These are phyloP conservation scores for Drosophila cardini DNA, from an alignment of 1,140 invertebrate species.

Conservation along the genomic window DNA sequence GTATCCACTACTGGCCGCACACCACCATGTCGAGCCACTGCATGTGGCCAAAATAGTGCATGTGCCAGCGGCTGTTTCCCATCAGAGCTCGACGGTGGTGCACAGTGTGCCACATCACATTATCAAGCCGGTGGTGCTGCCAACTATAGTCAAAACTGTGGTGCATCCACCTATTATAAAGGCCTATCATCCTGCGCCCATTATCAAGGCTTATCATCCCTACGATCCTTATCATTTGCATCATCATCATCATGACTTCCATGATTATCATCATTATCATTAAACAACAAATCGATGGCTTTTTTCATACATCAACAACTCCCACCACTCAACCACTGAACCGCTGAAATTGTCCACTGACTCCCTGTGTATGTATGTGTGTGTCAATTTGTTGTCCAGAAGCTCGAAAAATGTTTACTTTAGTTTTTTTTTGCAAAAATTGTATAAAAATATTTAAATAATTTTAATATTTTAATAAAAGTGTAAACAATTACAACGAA, in stretches of 20 bases:
- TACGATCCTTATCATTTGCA: conserved; percentile 76
- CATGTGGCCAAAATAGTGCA: conserved; percentile 78
- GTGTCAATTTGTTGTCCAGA: conserved; percentile 39
- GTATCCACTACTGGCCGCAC: conserved; percentile 60
- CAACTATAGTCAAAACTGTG: conserved; percentile 72
- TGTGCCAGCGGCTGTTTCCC: conserved; percentile 85
- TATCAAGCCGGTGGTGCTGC: conserved; percentile 76
- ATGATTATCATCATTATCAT: conserved; percentile 68
- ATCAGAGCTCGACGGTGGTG: conserved; percentile 85
- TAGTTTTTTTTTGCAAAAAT: background rate
- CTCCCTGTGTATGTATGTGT: conserved; percentile 33
- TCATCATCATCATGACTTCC: conserved; percentile 75
- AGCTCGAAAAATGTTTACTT: background rate
- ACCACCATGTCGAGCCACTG: conserved; percentile 74
- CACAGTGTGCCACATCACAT: conserved; percentile 78
- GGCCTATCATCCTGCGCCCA: conserved; percentile 75
- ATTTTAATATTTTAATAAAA: conserved; percentile 25
- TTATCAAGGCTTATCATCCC: conserved; percentile 73
- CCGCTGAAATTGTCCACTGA: conserved; percentile 26
- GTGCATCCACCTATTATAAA: conserved; percentile 78
- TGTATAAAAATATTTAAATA: conserved; percentile 18
- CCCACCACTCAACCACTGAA: background rate
- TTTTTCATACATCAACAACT: background rate
- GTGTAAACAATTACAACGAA: background rate
- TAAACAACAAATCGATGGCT: background rate